Conservation (phyloP, 2,888 invertebrate genomes). For the Myathropa florea region DNA sequence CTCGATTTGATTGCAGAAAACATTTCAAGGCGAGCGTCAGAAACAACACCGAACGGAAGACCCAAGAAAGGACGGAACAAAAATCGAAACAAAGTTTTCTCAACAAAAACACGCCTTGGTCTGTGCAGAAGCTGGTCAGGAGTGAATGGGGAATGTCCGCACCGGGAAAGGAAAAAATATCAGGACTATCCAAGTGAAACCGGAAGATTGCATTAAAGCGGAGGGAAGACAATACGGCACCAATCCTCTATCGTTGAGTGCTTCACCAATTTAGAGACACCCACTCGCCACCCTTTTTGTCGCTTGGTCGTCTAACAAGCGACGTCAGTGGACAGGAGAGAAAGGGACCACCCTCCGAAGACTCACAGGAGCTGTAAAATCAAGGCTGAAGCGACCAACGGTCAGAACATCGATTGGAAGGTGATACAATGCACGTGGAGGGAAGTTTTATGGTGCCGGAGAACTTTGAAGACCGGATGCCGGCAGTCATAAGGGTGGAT, state of each 20-base stretch:
- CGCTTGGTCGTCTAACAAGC: no score
- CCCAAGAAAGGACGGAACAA: no score
- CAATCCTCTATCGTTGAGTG: not conserved
- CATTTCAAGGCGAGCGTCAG: no score
- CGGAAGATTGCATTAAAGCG: not conserved
- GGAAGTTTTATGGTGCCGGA: not conserved
- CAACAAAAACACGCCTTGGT: no score
- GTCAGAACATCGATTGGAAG: not conserved
- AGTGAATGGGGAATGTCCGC: no score
- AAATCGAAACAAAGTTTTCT: no score
- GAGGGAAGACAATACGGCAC: not conserved
- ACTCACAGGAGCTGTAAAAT: not conserved
- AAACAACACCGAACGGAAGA: no score
- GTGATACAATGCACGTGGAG: not conserved
- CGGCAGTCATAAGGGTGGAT: not conserved
- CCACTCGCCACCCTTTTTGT: not conserved
- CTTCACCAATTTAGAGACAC: not conserved
- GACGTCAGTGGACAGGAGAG: no score
- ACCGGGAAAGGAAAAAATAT: no score
- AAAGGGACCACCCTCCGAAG: not conserved
- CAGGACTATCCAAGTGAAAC: no score
- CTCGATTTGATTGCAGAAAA: no score
- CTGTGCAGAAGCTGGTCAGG: not conserved
- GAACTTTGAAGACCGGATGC: not conserved
- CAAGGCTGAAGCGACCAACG: not conserved